Evolutionary conservation across 2,113 vertebrate genomes (phyloP).

Genomic region (Serinus canaria): DNA sequence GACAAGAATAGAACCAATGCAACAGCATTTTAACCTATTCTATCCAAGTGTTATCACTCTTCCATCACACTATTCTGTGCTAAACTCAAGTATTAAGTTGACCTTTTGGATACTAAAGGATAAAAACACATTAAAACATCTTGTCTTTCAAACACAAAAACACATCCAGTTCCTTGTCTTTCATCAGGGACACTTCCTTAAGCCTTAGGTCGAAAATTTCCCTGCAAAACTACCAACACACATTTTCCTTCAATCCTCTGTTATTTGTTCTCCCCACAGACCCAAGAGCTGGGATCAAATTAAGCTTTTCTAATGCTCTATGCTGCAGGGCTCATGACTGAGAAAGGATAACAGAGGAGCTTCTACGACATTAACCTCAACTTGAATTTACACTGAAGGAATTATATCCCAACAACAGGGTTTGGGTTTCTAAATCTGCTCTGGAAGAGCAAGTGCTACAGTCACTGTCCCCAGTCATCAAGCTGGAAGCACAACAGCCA

Average conservation of each 20-base stretch:
- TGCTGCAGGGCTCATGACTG: not conserved
- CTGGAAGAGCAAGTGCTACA: not conserved
- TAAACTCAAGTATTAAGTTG: not conserved
- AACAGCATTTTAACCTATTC: not conserved
- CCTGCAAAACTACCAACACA: not conserved
- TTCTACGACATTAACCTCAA: conserved; percentile 43
- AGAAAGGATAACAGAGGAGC: not conserved
- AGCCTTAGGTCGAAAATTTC: conserved; percentile 5
- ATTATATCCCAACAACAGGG: not conserved
- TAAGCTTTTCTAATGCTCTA: conserved; percentile 21
- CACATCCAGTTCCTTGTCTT: not conserved
- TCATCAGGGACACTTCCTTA: not conserved
- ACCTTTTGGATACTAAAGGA: not conserved
- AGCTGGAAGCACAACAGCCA: not conserved
- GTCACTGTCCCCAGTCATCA: not conserved
- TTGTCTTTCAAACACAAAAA: not conserved
- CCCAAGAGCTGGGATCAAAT: conserved; percentile 18
- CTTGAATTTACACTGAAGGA: not conserved
- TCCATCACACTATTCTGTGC: not conserved
- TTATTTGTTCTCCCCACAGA: conserved; percentile 50
- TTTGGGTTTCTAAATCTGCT: not conserved
- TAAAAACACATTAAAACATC: not conserved
- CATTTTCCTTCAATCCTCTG: not conserved
- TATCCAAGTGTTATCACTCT: not conserved
- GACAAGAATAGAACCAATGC: not conserved